These are phyloP conservation scores for Nymphalis c-album DNA, from an alignment of 2,888 invertebrate genomes.

Conservation along the genomic window DNA sequence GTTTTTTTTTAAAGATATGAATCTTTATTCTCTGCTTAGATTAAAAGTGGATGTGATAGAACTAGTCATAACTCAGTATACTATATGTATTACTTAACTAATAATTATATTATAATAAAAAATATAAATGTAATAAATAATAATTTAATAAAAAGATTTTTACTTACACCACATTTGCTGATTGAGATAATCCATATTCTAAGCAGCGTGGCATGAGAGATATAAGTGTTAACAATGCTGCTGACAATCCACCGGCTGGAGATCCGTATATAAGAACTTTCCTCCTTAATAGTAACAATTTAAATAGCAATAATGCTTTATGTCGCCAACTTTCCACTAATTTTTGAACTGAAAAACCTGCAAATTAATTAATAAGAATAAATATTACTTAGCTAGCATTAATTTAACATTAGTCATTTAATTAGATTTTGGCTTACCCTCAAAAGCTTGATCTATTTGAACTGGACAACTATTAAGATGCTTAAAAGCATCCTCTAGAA, in stretches of 20 bases:
- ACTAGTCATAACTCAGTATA: too few relatives aligned
- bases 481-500: slow-evolving; percentile 94
- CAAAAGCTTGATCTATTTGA: slow-evolving; percentile 73
- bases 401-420: neutral
- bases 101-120: too few relatives aligned
- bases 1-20: too few relatives aligned
- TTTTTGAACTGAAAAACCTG: slow-evolving; percentile 91
- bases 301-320: slow-evolving; percentile 95
- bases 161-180: slow-evolving; percentile 89
- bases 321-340: slow-evolving; percentile 93
- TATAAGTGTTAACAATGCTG: slow-evolving; percentile 91
- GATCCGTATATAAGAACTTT: slow-evolving; percentile 95
- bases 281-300: slow-evolving; percentile 93
- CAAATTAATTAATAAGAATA: slow-evolving; percentile 8
- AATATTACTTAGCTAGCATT: too few relatives aligned
- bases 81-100: too few relatives aligned
- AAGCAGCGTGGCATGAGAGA: slow-evolving; percentile 95
- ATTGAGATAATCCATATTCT: slow-evolving; percentile 90
- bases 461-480: slow-evolving; percentile 93
- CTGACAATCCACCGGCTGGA: slow-evolving; percentile 94
- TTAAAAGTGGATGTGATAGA: too few relatives aligned
- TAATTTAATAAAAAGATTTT: too few relatives aligned
- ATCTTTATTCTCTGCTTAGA: too few relatives aligned
- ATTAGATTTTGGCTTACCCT: slow-evolving; percentile 56
- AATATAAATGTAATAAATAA: too few relatives aligned